A percentile compares a stretch with the other conserved stretches of the same genome.
Evolutionary conservation across 2,888 invertebrate genomes (phyloP).

Genomic region (Mythimna ferrago): DNA sequence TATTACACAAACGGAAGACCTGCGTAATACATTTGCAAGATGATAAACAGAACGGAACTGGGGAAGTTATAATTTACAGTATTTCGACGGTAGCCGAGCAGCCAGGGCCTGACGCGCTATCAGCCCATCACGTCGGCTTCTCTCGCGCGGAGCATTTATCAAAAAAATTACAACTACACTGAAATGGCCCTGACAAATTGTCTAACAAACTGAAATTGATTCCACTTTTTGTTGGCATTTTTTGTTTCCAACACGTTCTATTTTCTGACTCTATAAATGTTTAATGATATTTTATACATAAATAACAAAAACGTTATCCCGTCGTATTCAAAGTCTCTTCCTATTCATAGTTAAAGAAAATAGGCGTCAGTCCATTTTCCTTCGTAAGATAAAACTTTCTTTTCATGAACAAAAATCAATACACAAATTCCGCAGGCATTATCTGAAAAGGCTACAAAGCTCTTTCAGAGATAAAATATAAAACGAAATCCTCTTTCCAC

Average conservation of each 20-base stretch:
- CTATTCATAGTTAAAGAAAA: slow-evolving; percentile 48
- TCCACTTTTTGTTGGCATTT: slow-evolving; percentile 6
- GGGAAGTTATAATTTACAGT: slow-evolving; percentile 81
- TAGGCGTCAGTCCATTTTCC: slow-evolving; percentile 32
- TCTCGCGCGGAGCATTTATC: slow-evolving; percentile 73
- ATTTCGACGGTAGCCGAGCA: slow-evolving; percentile 63
- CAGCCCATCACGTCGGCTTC: slow-evolving; percentile 71
- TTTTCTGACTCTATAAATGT: slow-evolving; percentile 9
- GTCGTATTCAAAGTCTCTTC: slow-evolving; percentile 18
- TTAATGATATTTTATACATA: slow-evolving; percentile 2
- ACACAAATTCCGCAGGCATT: slow-evolving; percentile 50
- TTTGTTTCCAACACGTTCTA: background rate
- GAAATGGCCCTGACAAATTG: slow-evolving; percentile 41
- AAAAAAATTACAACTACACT: slow-evolving; percentile 69
- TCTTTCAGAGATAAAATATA: slow-evolving; percentile 45
- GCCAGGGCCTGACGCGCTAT: slow-evolving; percentile 60
- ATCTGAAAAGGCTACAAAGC: slow-evolving; percentile 53
- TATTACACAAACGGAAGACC: slow-evolving; percentile 80
- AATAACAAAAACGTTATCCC: slow-evolving; percentile 13
- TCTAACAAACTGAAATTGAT: slow-evolving; percentile 43
- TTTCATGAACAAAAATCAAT: slow-evolving; percentile 52
- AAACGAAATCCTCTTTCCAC: slow-evolving; percentile 44
- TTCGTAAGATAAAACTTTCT: slow-evolving; percentile 47
- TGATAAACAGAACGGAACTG: slow-evolving; percentile 82
- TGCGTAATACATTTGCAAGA: slow-evolving; percentile 82